These are phyloP conservation scores for Phlogophora meticulosa DNA, from an alignment of 2,888 invertebrate genomes.

Conservation along the genomic window DNA sequence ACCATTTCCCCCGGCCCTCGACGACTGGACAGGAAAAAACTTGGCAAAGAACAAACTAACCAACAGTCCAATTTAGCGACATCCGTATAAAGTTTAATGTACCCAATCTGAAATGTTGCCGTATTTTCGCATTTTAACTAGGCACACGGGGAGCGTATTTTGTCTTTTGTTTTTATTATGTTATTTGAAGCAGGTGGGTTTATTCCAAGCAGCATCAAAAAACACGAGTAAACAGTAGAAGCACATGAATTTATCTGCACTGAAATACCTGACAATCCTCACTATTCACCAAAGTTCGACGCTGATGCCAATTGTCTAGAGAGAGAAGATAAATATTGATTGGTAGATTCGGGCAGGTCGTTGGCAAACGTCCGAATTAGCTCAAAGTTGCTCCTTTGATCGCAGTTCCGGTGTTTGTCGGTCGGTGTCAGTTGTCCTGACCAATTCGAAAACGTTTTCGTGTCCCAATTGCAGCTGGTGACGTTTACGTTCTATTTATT, in stretches of 20 bases:
- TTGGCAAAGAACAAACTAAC: constrained; percentile 90
- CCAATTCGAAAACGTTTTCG: constrained; percentile 63
- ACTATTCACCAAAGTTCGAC: constrained; percentile 29
- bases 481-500: constrained; percentile 54
- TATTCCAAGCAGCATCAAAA: constrained; percentile 32
- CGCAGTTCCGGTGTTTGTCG: constrained; percentile 67
- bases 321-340: constrained; percentile 82
- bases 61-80: constrained; percentile 88
- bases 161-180: constrained; percentile 48
- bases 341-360: constrained; percentile 69
- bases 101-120: constrained; percentile 87
- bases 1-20: constrained; percentile 85
- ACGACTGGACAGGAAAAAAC: constrained; percentile 88
- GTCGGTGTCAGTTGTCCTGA: constrained; percentile 57
- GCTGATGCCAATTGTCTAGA: constrained; percentile 59
- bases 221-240: background rate
- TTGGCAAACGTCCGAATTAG: constrained; percentile 81
- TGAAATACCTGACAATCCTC: constrained; percentile 26
- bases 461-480: constrained; percentile 58
- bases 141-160: constrained; percentile 67
- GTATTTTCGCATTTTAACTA: constrained; percentile 84
- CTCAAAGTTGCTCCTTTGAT: constrained; percentile 82
- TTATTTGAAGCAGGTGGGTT: constrained; percentile 48
- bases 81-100: constrained; percentile 90
- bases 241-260: constrained; percentile 6